Evolutionary conservation across 2,888 invertebrate genomes (phyloP), one percentile per base, ranked within the genome.

Genomic region (Ecliptopera silaceata): DNA sequence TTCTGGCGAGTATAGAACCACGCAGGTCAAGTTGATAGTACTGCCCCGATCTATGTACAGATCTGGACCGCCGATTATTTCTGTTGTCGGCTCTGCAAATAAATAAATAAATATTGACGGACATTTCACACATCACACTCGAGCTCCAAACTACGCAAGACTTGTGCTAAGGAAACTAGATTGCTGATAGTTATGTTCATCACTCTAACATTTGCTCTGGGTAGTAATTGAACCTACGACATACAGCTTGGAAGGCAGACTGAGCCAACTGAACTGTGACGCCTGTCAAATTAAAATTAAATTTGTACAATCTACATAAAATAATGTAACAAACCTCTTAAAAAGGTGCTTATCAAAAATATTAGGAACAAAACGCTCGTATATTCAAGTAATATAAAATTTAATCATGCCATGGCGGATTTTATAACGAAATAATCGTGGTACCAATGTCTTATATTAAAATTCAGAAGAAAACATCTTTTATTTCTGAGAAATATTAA

Each of bases 21-120:
- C 95, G 88, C 98, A 98, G 62, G 97, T 98, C 72, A 98, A 93
- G 92, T 98, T 98, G 87, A 98, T 97, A 72, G 97, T 97, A 84
- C 97, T 97, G 55, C 97, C 97, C 67, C 96, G 94, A 90, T 97
- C 97, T 79, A 98, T 97, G 92, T 96, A 97, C 70, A 97, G 92
- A 86, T 97, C 97, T 41, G 97, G 97, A 56, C 96, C 97, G 56
- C 97, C 97, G 69, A 97, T 95, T 73, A 98, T 97, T 88, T 97
- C 96, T 63, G 97, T 97, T 72, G 96, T 96, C 58, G 97, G 97
- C 83, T 97, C 98, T 98, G 94, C 52, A 94, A 94, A 71, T 82
- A 73, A 73, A 68, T 43, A 1, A 15, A 12, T n/a, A n/a, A n/a
- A n/a, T n/a, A n/a, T n/a, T n/a, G n/a, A n/a, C n/a, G n/a, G n/a